Conservation (phyloP, 1,140 invertebrate species). For the Drosophila takahashii region DNA sequence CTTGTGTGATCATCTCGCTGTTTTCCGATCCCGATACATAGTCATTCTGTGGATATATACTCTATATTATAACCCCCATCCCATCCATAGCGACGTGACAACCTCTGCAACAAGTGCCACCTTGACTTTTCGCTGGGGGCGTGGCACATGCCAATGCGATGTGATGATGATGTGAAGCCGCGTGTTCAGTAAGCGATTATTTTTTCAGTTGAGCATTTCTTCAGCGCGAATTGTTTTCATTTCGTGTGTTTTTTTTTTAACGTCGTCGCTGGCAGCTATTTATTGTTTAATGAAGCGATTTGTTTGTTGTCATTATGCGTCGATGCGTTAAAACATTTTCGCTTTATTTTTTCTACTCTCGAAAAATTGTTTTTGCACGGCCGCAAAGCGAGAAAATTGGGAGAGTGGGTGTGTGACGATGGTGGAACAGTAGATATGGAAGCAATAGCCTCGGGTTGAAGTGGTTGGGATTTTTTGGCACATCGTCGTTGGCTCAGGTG, state of each 20-base stretch:
- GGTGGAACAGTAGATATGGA: not conserved
- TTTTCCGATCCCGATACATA: slow-evolving; percentile 12
- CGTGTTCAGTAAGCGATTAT: slow-evolving; percentile 82
- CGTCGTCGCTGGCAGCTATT: slow-evolving; percentile 72
- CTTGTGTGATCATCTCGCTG: slow-evolving; percentile 50
- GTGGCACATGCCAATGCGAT: slow-evolving; percentile 43
- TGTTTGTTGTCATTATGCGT: slow-evolving; percentile 80
- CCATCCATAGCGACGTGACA: slow-evolving; percentile 6
- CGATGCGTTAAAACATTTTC: slow-evolving; percentile 82
- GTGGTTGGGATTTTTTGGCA: slow-evolving; percentile 69
- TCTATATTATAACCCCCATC: not conserved
- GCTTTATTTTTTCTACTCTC: slow-evolving; percentile 78
- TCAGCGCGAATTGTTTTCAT: slow-evolving; percentile 67
- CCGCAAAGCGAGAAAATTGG: slow-evolving; percentile 11
- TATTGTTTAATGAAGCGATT: slow-evolving; percentile 83
- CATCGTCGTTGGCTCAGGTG: slow-evolving; percentile 43
- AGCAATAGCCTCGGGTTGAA: slow-evolving; percentile 36
- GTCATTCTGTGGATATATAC: slow-evolving; percentile 2
- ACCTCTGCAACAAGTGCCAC: slow-evolving; percentile 57
- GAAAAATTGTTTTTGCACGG: slow-evolving; percentile 74
- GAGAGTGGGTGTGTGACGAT: not conserved
- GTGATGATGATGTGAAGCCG: slow-evolving; percentile 8
- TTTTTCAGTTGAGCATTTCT: slow-evolving; percentile 75
- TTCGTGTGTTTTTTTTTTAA: slow-evolving; percentile 53
- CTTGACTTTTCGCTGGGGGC: slow-evolving; percentile 48